Evolutionary conservation across 2,888 invertebrate genomes (phyloP), one percentile per base, ranked within the genome.

Genomic region (Stramonita haemastoma): DNA sequence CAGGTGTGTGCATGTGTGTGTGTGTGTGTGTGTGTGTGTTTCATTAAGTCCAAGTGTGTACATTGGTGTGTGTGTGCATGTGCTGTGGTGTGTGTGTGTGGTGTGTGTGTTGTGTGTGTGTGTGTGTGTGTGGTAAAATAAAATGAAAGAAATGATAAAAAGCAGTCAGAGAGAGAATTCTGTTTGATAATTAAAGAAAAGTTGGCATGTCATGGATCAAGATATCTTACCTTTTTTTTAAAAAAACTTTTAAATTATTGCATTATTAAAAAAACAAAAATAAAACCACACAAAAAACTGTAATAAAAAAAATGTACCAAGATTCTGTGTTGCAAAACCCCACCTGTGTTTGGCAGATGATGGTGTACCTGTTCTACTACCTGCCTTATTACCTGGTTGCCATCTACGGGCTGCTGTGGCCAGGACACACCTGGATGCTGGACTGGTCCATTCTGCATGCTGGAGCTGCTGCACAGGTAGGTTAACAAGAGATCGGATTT

Each of bases 331-430:
- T 66, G 66, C 26, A 26, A 66, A 66, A 66, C 1, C 60, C 11
- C 19, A 19, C 66, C 46, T 87, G 29, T 70, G 36, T 87, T 34
- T 86, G 56, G 8, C 94, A 95, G 95, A 93, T 95, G 91, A 91
- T 95, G 90, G 92, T 94, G 8, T 94, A 95, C 87, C 91, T 94
- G 90, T 95, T 95, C 89, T 95, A 95, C 92, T 95, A 93, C 90
- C 89, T 94, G 34, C 95, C 95, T 15, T 95, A 93, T 91, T 95
- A 94, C 90, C 89, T 92, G 15, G 92, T 92, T 89, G 93, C 93
- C 66, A 92, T 94, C 5, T 94, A 92, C 90, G 92, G 94, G 1
- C 91, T 95, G 84, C 60, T 94, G n/a, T 91, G 91, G 46, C 93
- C 93, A 11, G 93, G 92, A 34, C 91, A 92, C 32, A 79, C 70